phyloP scores from a whole-genome alignment of 1,140 invertebrate genomes.

The Antheraea mylitta region DNA sequence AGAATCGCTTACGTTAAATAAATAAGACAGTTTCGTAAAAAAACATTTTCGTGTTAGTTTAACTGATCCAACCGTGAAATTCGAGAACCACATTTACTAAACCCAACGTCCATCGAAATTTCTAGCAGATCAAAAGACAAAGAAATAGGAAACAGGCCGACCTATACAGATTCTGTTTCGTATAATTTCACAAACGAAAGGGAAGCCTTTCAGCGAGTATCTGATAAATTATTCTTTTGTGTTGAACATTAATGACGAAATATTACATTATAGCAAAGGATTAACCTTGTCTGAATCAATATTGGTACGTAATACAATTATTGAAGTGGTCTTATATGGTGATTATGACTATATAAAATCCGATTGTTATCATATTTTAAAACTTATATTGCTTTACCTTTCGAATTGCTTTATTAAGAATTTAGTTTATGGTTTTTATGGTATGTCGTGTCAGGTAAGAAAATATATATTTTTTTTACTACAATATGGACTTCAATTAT shows the following conservation, averaged over 20 bases:
- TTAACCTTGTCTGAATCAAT: neutral
- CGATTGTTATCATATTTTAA: neutral
- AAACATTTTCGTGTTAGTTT: neutral
- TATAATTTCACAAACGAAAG: neutral
- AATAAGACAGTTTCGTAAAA: neutral
- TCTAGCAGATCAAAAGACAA: neutral
- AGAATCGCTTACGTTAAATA: too few species aligned
- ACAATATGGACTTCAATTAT: neutral
- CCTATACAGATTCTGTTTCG: neutral
- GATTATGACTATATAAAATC: neutral
- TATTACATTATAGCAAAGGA: neutral
- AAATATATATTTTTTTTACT: too few species aligned
- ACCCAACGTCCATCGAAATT: neutral
- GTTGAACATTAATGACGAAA: neutral
- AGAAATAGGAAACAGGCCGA: neutral
- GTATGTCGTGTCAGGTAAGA: too few species aligned
- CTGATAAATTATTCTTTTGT: neutral
- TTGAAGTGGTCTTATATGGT: neutral
- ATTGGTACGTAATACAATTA: neutral
- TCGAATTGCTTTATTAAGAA: too few species aligned
- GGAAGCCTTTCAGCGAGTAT: neutral
- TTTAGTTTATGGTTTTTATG: too few species aligned
- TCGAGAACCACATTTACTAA: neutral
- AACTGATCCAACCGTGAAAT: neutral
- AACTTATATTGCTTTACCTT: neutral